Percentiles rank a stretch among this genome's conserved stretches.
Evolutionary conservation across 2,113 vertebrate species (phyloP).

Genomic region (Protobothrops flavoviridis): DNA sequence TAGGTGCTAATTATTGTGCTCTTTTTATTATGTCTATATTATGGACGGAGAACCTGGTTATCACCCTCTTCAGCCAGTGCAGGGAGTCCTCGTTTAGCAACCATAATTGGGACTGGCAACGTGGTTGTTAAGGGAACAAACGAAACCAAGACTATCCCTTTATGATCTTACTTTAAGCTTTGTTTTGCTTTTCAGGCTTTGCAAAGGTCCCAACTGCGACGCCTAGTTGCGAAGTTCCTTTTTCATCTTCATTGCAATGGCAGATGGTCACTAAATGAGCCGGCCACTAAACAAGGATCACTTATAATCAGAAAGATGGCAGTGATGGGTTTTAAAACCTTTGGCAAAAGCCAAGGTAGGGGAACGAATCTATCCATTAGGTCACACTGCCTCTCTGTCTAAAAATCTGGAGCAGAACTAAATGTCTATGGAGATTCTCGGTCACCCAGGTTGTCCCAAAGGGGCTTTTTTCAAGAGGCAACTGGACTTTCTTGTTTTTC

Average conservation of each 20-base stretch:
- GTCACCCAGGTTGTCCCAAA: too few relatives aligned
- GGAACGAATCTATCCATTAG: background rate
- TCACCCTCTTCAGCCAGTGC: background rate
- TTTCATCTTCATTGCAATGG: background rate
- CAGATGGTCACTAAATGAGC: background rate
- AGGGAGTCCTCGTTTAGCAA: background rate
- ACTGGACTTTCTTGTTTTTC: too few relatives aligned
- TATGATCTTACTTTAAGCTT: background rate
- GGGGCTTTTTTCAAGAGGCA: too few relatives aligned
- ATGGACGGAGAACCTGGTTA: background rate
- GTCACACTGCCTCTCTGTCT: background rate
- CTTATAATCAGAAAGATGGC: background rate
- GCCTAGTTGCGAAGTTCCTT: background rate
- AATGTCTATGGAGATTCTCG: too few relatives aligned
- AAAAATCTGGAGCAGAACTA: background rate
- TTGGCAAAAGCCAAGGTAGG: background rate
- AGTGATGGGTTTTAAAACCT: background rate
- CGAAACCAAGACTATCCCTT: background rate
- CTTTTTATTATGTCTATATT: background rate
- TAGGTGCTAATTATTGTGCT: background rate
- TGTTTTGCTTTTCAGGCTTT: background rate
- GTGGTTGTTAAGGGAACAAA: background rate
- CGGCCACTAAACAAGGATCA: background rate
- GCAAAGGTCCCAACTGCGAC: background rate
- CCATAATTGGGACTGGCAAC: background rate